These are phyloP conservation scores for Rhinoraja longicauda DNA, from an alignment of 2,797 vertebrate genomes.

Conservation along the genomic window DNA sequence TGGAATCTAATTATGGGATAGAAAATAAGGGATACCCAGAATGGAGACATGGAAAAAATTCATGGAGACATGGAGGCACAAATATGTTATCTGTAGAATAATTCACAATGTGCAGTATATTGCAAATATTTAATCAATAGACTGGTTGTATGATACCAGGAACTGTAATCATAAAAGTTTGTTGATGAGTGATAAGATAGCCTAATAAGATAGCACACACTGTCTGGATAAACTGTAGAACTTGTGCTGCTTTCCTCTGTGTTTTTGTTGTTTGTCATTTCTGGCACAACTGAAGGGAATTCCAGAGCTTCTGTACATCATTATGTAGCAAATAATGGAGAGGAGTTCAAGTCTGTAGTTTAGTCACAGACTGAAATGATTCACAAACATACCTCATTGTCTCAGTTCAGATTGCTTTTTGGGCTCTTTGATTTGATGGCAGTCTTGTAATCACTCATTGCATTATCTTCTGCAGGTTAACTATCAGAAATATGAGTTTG, in stretches of 20 bases:
- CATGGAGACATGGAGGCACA: neutral
- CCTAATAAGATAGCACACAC: neutral
- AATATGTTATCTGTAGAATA: neutral
- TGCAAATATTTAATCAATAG: neutral
- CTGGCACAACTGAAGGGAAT: neutral
- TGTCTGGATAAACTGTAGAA: neutral
- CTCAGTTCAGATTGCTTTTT: neutral
- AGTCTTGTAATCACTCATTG: constrained; percentile 8
- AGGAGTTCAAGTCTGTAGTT: neutral
- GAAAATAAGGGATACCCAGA: neutral
- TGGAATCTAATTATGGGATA: neutral
- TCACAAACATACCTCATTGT: neutral
- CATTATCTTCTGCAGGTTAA: neutral
- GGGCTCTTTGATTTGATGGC: neutral
- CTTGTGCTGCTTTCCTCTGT: neutral
- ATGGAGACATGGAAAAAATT: neutral
- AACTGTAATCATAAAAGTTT: neutral
- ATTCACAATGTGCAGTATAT: neutral
- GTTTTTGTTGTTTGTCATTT: no score
- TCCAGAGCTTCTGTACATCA: neutral
- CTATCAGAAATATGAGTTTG: neutral
- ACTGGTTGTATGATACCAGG: neutral
- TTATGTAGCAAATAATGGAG: neutral
- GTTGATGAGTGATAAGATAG: neutral
- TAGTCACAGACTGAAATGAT: neutral